Evolutionary conservation across 2,797 vertebrate species (phyloP).

Genomic region (Gorsachius magnificus): DNA sequence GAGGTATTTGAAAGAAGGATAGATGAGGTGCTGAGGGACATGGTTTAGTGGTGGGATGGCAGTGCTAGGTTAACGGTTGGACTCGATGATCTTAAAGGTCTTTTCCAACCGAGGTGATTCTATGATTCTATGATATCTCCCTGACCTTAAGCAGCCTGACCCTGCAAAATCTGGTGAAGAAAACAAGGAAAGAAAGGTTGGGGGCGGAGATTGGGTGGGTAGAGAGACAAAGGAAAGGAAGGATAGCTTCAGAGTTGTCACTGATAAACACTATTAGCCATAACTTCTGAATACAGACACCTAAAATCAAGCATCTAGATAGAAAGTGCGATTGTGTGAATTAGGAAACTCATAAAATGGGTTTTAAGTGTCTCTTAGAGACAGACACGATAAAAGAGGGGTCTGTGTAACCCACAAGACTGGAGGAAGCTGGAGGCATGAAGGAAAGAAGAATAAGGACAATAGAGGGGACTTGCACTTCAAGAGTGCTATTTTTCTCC

Average conservation of each 20-base stretch:
- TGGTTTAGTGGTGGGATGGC: too few relatives aligned
- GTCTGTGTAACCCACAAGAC: too few relatives aligned
- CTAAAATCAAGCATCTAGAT: neutral
- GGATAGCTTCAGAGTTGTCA: neutral
- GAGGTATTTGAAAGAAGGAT: too few relatives aligned
- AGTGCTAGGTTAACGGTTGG: too few relatives aligned
- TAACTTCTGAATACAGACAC: neutral
- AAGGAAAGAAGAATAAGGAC: neutral
- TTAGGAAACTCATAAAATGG: neutral
- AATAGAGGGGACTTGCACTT: neutral
- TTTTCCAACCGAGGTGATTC: too few relatives aligned
- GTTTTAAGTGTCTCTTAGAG: neutral
- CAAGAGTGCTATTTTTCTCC: neutral
- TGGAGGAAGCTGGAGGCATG: accelerated
- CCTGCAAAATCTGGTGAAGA: neutral
- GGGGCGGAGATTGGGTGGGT: neutral
- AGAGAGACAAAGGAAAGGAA: neutral
- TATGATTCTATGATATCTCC: neutral
- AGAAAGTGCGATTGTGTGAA: neutral
- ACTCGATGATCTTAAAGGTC: too few relatives aligned
- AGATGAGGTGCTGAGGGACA: too few relatives aligned
- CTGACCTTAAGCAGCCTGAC: neutral
- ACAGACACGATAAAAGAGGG: neutral
- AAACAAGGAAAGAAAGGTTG: neutral
- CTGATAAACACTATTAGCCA: neutral